phyloP scores from a whole-genome alignment of 2,113 vertebrate genomes.

The Probosciger aterrimus region DNA sequence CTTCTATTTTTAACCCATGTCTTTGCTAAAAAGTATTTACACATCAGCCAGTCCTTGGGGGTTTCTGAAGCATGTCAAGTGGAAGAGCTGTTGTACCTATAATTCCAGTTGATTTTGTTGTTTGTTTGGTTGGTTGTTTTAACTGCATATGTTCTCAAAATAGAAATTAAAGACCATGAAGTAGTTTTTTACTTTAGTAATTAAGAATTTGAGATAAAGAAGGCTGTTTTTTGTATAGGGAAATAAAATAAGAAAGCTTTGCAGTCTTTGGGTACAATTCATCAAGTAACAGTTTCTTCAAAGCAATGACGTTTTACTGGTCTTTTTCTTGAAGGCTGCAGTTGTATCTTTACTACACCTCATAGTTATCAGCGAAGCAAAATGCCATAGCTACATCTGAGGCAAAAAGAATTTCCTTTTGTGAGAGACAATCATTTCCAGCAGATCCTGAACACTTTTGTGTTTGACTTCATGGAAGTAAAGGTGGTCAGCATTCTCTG shows the following conservation, averaged over 20 bases:
- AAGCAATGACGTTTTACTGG: not conserved
- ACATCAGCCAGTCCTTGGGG: not conserved
- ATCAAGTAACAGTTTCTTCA: not conserved
- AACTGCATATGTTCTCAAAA: not conserved
- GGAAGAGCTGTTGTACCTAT: not conserved
- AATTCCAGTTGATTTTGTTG: not conserved
- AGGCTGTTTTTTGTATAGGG: fast-evolving
- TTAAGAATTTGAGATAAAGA: not conserved
- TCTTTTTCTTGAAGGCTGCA: not conserved
- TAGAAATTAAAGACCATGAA: not conserved
- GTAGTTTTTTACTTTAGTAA: not conserved
- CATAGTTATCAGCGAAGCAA: not conserved
- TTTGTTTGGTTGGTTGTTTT: not conserved
- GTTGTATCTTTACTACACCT: slow-evolving; percentile 9
- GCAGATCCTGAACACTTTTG: not conserved
- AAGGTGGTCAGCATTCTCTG: not conserved
- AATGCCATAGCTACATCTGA: not conserved
- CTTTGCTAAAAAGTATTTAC: slow-evolving; percentile 22
- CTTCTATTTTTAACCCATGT: slow-evolving; percentile 1
- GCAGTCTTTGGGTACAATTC: not conserved
- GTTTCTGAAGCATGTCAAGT: not conserved
- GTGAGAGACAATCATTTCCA: not conserved
- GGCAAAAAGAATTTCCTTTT: not conserved
- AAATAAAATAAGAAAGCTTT: not conserved
- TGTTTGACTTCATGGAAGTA: not conserved